Evolutionary conservation across 1,140 invertebrate species (phyloP).

Genomic region (Drosophila elegans): DNA sequence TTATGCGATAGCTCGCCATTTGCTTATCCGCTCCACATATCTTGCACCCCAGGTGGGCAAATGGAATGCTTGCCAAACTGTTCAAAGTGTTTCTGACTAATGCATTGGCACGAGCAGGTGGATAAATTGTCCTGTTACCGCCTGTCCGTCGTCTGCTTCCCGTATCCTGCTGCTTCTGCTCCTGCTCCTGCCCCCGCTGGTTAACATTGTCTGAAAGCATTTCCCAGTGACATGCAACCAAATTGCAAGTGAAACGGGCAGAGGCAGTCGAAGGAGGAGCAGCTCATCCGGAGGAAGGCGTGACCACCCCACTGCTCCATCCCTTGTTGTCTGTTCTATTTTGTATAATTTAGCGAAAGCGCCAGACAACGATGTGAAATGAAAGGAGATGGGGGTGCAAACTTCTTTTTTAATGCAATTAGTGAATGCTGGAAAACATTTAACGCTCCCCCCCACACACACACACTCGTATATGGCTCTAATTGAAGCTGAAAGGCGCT

Average conservation of each 20-base stretch:
- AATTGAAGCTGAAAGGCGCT: conserved; percentile 79
- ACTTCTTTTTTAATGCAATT: conserved; percentile 79
- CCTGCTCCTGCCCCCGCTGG: conserved; percentile 20
- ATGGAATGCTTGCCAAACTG: conserved; percentile 14
- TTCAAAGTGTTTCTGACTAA: conserved; percentile 20
- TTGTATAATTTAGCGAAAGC: conserved; percentile 73
- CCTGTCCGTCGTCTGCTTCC: conserved; percentile 12
- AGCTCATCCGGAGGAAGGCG: conserved; percentile 13
- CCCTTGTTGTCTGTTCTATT: conserved; percentile 52
- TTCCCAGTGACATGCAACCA: conserved; percentile 78
- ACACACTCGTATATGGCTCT: conserved; percentile 25
- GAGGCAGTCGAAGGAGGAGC: conserved; percentile 41
- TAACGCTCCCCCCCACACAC: conserved; percentile 49
- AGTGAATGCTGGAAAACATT: conserved; percentile 76
- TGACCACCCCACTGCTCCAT: conserved; percentile 15
- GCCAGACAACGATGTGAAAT: conserved; percentile 46
- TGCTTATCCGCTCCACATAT: too few species aligned
- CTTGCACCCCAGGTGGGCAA: background rate
- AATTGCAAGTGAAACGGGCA: conserved; percentile 76
- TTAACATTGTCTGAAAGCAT: conserved; percentile 77
- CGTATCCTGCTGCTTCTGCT: background rate
- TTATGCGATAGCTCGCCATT: background rate
- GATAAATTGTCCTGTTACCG: conserved; percentile 27
- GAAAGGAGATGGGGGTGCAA: conserved; percentile 16
- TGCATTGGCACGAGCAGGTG: conserved; percentile 28